Evolutionary conservation across 2,888 invertebrate species (phyloP), one percentile per base, ranked within the genome.

Genomic region (Calliopum simillimum): DNA sequence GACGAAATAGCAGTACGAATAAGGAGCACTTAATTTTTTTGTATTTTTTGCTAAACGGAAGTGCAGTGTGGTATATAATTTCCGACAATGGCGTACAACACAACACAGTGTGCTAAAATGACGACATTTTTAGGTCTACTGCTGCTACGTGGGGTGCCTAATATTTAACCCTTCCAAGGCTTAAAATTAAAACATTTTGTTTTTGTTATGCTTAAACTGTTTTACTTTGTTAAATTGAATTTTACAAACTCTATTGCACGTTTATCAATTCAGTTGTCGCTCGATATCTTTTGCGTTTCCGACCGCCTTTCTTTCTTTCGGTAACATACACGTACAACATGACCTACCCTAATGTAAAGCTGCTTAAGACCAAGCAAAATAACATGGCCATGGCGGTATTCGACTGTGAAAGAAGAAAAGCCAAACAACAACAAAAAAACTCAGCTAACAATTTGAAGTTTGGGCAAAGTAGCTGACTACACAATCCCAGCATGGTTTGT

Each of bases 261-360:
- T 8, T 33, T 33, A 33, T 33, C 33, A 33, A 33, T 33, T 33
- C 33, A 33, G 33, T 33, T 33, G 33, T 33, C 33, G 33, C 8
- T 33, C 8, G 5, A 5, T n/a, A n/a, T n/a, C n/a, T n/a, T n/a
- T n/a, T n/a, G n/a, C n/a, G n/a, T 33, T 33, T 33, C 5, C 33
- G 33, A 8, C 0, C 33, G 1, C 8, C 8, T 33, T 25, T 33
- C 8, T 33, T 33, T 33, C 33, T 33, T 33, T 33, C 33, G 14
- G 3, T 47, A n/a, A 47, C n/a, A 21, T 19, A 51, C 21, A n/a
- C 21, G 51, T 21, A 23, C 63, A 63, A 63, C 47, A 58, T 19
- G 73, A 75, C 75, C 75, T 74, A 75, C 75, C 75, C 75, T 74
- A 75, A 75, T 74, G 74, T 69, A 66, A 71, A 74, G 71, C 63